A percentile compares a stretch with the other conserved stretches of the same genome.
These are phyloP conservation scores for Zaprionus ornatus DNA, from an alignment of 1,140 invertebrate genomes.

Conservation along the genomic window DNA sequence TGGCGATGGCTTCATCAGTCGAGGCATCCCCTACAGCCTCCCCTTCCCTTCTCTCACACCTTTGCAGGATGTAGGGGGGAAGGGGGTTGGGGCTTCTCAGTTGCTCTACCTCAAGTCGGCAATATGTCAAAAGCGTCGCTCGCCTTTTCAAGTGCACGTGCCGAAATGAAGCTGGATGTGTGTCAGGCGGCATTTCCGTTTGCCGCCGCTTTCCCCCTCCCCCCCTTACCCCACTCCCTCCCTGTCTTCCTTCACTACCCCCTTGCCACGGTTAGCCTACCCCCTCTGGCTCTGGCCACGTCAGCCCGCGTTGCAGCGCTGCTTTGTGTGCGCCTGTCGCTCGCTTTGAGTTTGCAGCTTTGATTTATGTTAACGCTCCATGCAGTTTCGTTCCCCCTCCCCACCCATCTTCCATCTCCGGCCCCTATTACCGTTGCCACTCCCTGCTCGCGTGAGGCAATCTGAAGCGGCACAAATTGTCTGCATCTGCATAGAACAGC, in stretches of 20 bases:
- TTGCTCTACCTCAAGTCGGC: slow-evolving; percentile 31
- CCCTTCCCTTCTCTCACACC: neutral
- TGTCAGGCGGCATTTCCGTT: slow-evolving; percentile 67
- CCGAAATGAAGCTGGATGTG: slow-evolving; percentile 74
- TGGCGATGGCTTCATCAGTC: slow-evolving; percentile 1
- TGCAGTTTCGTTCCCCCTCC: slow-evolving; percentile 5
- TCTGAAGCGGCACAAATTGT: slow-evolving; percentile 56
- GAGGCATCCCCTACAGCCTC: neutral
- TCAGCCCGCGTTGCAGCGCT: slow-evolving; percentile 23
- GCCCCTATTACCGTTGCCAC: neutral
- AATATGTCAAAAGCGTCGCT: slow-evolving; percentile 58
- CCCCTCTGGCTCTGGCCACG: slow-evolving; percentile 13
- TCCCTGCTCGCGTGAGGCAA: neutral
- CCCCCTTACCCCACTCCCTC: neutral
- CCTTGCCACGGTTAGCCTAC: neutral
- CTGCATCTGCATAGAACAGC: slow-evolving; percentile 73
- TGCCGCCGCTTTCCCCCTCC: slow-evolving; percentile 1
- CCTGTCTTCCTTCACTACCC: neutral
- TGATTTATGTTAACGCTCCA: slow-evolving; percentile 76
- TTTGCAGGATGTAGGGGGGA: neutral
- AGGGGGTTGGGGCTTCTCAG: neutral
- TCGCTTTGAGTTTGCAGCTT: slow-evolving; percentile 71
- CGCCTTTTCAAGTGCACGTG: slow-evolving; percentile 75
- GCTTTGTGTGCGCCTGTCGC: slow-evolving; percentile 68
- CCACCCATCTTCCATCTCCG: too few relatives aligned